Evolutionary conservation across 2,888 invertebrate species (phyloP).

Genomic region (Tenthredo distinguenda): DNA sequence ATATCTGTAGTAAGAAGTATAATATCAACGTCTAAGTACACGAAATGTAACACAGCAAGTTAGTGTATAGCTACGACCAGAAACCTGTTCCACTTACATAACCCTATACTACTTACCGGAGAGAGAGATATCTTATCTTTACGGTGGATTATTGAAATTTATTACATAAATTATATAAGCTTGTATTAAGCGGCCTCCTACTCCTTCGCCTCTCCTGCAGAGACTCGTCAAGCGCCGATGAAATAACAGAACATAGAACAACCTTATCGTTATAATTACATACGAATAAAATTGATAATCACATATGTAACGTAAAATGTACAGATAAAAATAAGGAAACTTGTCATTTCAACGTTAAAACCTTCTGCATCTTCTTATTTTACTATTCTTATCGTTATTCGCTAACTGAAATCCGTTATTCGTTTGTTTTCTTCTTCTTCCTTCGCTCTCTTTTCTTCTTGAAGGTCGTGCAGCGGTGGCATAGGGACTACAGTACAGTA

Average conservation of each 20-base stretch:
- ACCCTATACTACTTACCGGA: background rate
- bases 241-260: background rate
- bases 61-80: background rate
- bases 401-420: background rate
- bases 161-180: constrained; percentile 32
- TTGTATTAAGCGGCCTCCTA: background rate
- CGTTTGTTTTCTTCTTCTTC: background rate
- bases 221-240: background rate
- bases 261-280: no score
- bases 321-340: background rate
- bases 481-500: background rate
- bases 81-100: constrained; percentile 39
- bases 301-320: background rate
- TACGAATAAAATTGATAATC: background rate
- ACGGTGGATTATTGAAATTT: constrained; percentile 30
- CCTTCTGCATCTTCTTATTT: background rate
- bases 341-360: background rate
- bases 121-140: constrained; percentile 29
- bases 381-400: background rate
- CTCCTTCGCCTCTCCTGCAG: background rate
- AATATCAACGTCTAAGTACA: background rate
- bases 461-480: background rate
- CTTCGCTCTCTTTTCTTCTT: background rate
- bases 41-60: background rate
- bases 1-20: background rate